Conservation (phyloP, 2,797 vertebrate genomes). For the Oreochromis mossambicus region DNA sequence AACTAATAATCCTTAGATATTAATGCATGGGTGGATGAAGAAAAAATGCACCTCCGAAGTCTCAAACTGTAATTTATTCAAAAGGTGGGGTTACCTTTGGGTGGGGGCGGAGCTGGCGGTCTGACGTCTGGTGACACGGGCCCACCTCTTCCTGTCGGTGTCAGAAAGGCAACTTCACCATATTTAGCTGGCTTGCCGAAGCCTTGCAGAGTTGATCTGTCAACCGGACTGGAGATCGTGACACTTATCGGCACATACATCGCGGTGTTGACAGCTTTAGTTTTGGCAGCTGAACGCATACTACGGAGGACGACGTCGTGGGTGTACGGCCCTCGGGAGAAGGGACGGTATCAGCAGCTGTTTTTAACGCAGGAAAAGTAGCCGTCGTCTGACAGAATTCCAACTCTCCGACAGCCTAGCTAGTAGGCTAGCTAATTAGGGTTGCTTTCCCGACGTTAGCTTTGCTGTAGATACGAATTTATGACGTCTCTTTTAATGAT, state of each 20-base stretch:
- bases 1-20: background rate
- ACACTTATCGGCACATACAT: constrained; percentile 21
- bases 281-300: background rate
- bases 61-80: background rate
- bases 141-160: constrained; percentile 74
- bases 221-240: constrained; percentile 49
- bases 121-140: constrained; percentile 57
- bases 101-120: constrained; percentile 30
- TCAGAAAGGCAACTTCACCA: constrained; percentile 78
- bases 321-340: background rate
- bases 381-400: constrained; percentile 58
- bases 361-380: constrained; percentile 54
- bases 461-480: background rate
- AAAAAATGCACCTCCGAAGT: background rate
- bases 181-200: constrained; percentile 77
- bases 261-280: constrained; percentile 37
- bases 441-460: constrained; percentile 3
- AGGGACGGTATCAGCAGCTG: constrained; percentile 24
- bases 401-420: constrained; percentile 59
- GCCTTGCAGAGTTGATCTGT: constrained; percentile 69
- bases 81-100: constrained; percentile 20
- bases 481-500: constrained; percentile 8
- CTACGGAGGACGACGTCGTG: background rate
- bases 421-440: constrained; percentile 47
- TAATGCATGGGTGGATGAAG: background rate